Evolutionary conservation across 2,113 vertebrate species (phyloP).

Genomic region (Hemichromis elongatus): DNA sequence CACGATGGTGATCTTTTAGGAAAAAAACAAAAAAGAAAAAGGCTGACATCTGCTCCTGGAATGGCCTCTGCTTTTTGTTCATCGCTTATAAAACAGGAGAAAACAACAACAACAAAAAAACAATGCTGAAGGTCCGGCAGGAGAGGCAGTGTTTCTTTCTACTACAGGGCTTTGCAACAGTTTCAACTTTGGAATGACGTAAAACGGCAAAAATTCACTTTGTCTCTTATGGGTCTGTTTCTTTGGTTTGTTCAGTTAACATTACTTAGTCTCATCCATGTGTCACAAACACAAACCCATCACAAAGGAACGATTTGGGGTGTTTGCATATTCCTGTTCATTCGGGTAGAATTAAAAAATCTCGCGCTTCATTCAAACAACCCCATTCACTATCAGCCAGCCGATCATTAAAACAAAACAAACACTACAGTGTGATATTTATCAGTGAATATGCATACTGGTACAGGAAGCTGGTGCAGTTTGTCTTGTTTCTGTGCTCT

Average conservation of each 20-base stretch:
- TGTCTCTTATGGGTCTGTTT: background rate
- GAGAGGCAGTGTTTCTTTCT: background rate
- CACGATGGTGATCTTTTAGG: background rate
- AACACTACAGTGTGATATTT: constrained; percentile 14
- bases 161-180: background rate
- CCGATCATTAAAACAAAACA: constrained; percentile 44
- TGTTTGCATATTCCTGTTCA: background rate
- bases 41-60: constrained; percentile 1
- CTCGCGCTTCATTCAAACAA: background rate
- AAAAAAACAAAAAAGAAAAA: background rate
- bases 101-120: background rate
- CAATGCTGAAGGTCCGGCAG: background rate
- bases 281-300: background rate
- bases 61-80: background rate
- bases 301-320: background rate
- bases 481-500: background rate
- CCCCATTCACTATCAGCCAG: background rate
- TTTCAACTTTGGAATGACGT: accelerated
- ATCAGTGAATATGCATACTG: background rate
- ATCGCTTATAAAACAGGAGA: background rate
- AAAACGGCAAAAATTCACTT: background rate
- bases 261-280: background rate
- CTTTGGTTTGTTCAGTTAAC: background rate
- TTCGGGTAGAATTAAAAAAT: background rate
- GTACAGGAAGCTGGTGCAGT: background rate